Evolutionary conservation across 2,113 vertebrate genomes (phyloP), one percentile per base, ranked within the genome.

Genomic region (Ammodytes dubius): DNA sequence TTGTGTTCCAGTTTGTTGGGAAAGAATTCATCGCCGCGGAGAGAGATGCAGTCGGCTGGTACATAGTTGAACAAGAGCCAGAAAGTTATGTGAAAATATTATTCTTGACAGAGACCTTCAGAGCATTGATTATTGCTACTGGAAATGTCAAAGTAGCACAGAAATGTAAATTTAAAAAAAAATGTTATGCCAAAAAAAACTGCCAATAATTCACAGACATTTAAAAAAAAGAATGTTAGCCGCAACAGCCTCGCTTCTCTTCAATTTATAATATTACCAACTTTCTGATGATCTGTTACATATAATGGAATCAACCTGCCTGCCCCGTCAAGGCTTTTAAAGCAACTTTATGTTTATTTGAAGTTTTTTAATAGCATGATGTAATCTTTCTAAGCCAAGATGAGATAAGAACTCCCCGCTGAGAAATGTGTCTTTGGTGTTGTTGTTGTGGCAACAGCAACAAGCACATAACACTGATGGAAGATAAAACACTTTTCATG

Each of bases 71-170:
- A 43, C 13, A 5, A 17, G 1, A 47, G 85, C 89, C 89, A 89
- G 46, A 65, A 70, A 73, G 43, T 61, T 78, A 74, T 83, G 76
- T 87, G 88, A 79, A 88, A 89, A 87, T 73, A 72, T 27, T 54
- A 54, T 63, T 40, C 70, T 70, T 61, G 71, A 74, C 15, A 54
- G 0, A 75, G 52, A 75, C 42, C 7, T 72, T 72, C 2, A 37
- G n/a, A 40, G 60, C 66, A 40, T 42, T 9, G 17, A 60, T 64
- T 64, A 59, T 56, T 65, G 8, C 11, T 49, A 19, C 10, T 61
- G 76, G 66, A 81, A 83, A 79, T 49, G 77, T 83, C 1, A 74
- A 52, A 46, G 39, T 45, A 40, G 6, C 40, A 1, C 0, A 0
- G 11, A 58, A 27, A 27, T 27, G 27, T 27, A 27, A 27, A 45